phyloP scores from a whole-genome alignment of 2,113 vertebrate species.

The Tragelaphus buxtoni region DNA sequence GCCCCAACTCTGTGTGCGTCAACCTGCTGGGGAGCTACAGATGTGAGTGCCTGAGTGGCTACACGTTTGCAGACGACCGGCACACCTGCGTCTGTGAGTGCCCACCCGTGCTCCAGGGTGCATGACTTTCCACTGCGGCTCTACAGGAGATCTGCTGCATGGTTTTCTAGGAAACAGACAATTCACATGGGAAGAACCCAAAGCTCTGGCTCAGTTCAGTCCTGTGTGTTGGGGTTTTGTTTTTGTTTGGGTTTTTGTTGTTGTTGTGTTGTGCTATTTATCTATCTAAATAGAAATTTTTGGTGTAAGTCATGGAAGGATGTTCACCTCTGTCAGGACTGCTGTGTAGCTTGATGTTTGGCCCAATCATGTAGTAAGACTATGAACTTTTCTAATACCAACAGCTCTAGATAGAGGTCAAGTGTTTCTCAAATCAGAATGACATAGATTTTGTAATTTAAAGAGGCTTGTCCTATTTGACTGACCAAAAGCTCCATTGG shows the following conservation, averaged over 20 bases:
- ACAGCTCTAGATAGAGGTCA: neutral
- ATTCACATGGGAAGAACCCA: neutral
- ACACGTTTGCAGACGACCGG: conserved; percentile 77
- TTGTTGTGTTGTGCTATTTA: neutral
- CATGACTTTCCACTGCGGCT: neutral
- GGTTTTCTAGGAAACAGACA: neutral
- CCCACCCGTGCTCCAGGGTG: neutral
- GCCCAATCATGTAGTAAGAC: neutral
- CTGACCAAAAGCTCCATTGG: neutral
- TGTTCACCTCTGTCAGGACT: neutral
- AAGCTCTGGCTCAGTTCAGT: neutral
- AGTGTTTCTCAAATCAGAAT: neutral
- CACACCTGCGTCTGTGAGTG: conserved; percentile 87
- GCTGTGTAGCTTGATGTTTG: neutral
- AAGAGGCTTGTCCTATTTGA: neutral
- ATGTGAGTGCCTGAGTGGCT: conserved; percentile 87
- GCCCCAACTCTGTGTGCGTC: conserved; percentile 83
- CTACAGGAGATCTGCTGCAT: neutral
- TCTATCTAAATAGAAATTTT: neutral
- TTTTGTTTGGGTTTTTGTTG: neutral
- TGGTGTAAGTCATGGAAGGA: neutral
- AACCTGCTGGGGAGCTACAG: conserved; percentile 87
- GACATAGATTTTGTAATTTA: neutral
- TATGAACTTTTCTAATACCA: neutral
- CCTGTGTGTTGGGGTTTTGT: neutral